These are phyloP conservation scores for Drosophila parabipectinata DNA, from an alignment of 1,140 invertebrate species.

Conservation along the genomic window DNA sequence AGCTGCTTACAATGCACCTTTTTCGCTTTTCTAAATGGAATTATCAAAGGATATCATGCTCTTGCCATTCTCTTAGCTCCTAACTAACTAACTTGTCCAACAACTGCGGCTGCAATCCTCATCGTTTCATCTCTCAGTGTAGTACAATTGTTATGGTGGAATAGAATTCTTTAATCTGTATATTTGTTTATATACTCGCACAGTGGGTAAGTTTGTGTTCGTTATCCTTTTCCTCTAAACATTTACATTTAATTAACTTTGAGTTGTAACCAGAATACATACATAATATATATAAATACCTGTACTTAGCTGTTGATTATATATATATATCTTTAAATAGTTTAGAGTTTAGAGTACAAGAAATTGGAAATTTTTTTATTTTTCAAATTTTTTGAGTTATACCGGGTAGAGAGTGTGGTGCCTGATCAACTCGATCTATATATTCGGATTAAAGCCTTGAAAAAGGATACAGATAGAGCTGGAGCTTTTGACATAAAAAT, in stretches of 20 bases:
- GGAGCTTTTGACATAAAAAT: constrained; percentile 2
- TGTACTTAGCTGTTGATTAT: constrained; percentile 51
- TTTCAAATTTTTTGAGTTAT: not conserved
- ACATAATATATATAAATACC: constrained; percentile 56
- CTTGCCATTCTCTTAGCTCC: constrained; percentile 33
- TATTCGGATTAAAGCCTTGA: constrained; percentile 24
- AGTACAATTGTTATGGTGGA: constrained; percentile 46
- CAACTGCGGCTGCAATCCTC: constrained; percentile 21
- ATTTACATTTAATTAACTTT: constrained; percentile 59
- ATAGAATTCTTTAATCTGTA: constrained; percentile 40
- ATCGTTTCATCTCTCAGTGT: constrained; percentile 14
- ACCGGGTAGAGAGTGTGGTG: constrained; percentile 13
- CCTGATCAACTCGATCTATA: constrained; percentile 28
- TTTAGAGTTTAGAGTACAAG: constrained; percentile 41
- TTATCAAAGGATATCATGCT: constrained; percentile 27
- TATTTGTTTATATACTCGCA: constrained; percentile 35
- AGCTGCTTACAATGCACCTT: constrained; percentile 37
- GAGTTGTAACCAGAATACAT: constrained; percentile 51
- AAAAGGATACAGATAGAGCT: constrained; percentile 4
- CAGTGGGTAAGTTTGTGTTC: constrained; percentile 45
- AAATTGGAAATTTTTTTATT: constrained; percentile 26
- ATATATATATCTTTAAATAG: constrained; percentile 36
- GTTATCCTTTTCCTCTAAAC: constrained; percentile 30
- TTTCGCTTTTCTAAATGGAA: constrained; percentile 3
- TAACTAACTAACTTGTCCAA: constrained; percentile 50